Conservation (phyloP, 2,888 invertebrate genomes). For the Cataglyphis albicans region DNA sequence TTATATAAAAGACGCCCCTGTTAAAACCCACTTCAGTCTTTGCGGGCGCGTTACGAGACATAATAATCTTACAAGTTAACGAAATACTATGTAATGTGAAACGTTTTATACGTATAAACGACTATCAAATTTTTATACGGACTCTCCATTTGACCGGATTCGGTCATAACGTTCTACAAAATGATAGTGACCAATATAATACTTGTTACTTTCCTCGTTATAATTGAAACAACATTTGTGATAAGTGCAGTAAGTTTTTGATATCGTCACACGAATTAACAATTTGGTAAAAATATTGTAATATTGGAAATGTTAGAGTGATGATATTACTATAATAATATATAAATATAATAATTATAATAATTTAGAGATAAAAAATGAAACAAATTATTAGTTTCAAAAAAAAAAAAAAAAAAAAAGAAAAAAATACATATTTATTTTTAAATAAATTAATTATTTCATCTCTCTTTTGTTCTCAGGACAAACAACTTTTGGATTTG, state of each 20-base stretch:
- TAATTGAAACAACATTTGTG: conserved; percentile 26
- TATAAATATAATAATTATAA: conserved; percentile 2
- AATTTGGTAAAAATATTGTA: not conserved
- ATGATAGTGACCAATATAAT: conserved; percentile 41
- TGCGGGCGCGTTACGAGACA: not conserved
- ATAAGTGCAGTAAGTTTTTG: conserved; percentile 44
- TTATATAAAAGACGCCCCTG: conserved; percentile 58
- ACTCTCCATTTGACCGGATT: conserved; percentile 4
- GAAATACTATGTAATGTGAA: conserved; percentile 46
- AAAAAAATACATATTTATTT: not conserved
- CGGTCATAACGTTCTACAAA: conserved; percentile 19
- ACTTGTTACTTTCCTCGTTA: conserved; percentile 13
- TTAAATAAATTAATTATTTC: not conserved
- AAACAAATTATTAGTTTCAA: not conserved
- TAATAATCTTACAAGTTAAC: conserved; percentile 13
- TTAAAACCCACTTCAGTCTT: conserved; percentile 46
- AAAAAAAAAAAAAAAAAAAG: no score
- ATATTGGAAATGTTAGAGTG: not conserved
- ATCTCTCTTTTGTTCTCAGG: conserved; percentile 23
- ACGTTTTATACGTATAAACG: conserved; percentile 28
- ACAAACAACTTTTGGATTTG: not conserved
- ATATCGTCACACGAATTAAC: not conserved
- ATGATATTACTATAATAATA: not conserved
- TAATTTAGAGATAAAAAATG: not conserved
- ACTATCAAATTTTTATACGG: not conserved